Evolutionary conservation across 2,113 vertebrate genomes (phyloP), one percentile per base, ranked within the genome.

Genomic region (Prolemur simus): DNA sequence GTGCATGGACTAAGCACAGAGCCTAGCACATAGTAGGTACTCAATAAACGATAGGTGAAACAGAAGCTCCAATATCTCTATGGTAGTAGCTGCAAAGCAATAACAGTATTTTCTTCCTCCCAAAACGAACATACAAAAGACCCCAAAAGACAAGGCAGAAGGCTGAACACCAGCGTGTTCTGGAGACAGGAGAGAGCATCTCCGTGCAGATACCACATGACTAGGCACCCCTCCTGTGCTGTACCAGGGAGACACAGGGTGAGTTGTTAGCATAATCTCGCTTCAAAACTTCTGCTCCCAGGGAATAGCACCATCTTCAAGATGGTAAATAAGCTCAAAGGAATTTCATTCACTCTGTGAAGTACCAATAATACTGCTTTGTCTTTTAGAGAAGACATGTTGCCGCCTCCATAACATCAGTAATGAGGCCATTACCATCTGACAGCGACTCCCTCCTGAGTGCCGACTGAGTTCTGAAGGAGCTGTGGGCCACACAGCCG

Each of bases 391-490:
- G 89, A 91, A 91, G 34, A 83, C 89, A 29, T 23, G 66, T 95
- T 37, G 90, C 27, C 4, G 3, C 71, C 89, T 82, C 54, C 39
- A 6, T 39, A 96, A 92, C 64, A 78, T 97, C 34, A 12, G n/a
- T 92, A 94, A 97, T 18, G 42, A 94, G 93, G 13, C 8, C 81
- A 52, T 94, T 96, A 91, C 88, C 37, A 45, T 91, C 81, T n/a
- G 58, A 98, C 97, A 96, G 74, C 0, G 7, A 12, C 96, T 98
- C 73, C 68, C 66, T 96, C 95, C 87, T 74, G 90, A 90, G 91
- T 11, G 91, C 83, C 89, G 58, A 90, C 89, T 74, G 88, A 86
- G 91, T 11, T 91, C 87, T 91, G 69, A 93, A 81, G 87, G 74
- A 68, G 68, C 37, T 90, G 32, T 12, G 42, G 97, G 95, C 97